phyloP scores from a whole-genome alignment of 2,797 vertebrate genomes.

The Craterocephalus amniculus region DNA sequence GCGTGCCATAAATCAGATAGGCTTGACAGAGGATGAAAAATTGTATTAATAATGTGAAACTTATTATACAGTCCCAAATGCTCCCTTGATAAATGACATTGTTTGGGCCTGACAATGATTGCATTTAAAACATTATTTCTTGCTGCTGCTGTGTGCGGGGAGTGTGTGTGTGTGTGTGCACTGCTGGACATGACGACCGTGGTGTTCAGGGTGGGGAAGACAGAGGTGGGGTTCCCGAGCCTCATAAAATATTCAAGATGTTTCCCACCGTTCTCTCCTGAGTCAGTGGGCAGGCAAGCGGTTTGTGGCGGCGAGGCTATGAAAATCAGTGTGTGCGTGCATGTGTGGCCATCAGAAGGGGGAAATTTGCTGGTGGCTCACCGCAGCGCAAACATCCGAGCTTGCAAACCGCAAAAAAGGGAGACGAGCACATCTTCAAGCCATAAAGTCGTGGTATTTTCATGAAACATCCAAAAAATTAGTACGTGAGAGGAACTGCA shows the following conservation, averaged over 20 bases:
- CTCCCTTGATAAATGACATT: slow-evolving; percentile 99
- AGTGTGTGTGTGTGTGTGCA: slow-evolving; percentile 27
- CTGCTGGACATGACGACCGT: slow-evolving; percentile 60
- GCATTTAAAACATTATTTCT: slow-evolving; percentile 99
- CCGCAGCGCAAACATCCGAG: slow-evolving; percentile 63
- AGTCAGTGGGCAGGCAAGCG: slow-evolving; percentile 72
- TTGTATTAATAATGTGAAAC: slow-evolving; percentile 99
- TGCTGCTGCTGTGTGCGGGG: slow-evolving; percentile 81
- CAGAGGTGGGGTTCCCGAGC: slow-evolving; percentile 84
- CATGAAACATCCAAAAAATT: slow-evolving; percentile 49
- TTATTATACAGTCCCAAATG: slow-evolving; percentile 99
- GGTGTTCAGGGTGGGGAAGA: slow-evolving; percentile 62
- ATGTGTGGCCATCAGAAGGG: slow-evolving; percentile 48
- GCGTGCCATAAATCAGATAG: slow-evolving; percentile 98
- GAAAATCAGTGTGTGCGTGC: slow-evolving; percentile 56
- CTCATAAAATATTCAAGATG: slow-evolving; percentile 96
- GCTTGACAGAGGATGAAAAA: slow-evolving; percentile 99
- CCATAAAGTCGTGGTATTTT: slow-evolving; percentile 64
- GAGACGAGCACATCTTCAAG: slow-evolving; percentile 66
- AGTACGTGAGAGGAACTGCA: slow-evolving; percentile 60
- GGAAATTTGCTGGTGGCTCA: slow-evolving; percentile 67
- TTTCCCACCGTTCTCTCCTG: slow-evolving; percentile 76
- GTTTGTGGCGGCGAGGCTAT: slow-evolving; percentile 61
- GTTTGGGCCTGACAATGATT: slow-evolving; percentile 99
- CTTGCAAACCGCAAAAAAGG: slow-evolving; percentile 66